Base-by-base conservation (phyloP, 2,113 vertebrate species). In the Lasiurus cinereus region DNA sequence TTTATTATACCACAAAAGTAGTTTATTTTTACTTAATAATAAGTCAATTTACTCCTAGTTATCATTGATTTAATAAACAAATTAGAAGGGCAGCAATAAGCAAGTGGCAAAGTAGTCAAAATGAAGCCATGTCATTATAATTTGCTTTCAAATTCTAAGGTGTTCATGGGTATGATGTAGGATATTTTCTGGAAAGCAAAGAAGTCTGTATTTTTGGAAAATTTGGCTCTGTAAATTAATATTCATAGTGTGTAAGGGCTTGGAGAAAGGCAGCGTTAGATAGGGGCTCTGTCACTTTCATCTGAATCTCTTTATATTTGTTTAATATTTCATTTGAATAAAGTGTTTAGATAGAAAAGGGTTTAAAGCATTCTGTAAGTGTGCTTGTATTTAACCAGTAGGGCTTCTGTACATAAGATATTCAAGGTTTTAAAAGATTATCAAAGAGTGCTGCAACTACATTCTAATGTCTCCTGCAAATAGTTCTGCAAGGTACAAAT, bases 1-100 rank as follows among this genome's bases (percentile, higher is more conserved):
- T 69, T 94, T 90, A 90, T 92, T 87, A 82, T 92, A 18, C 59
- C 10, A 79, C 10, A 88, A 92, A 76, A 69, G 19, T 74, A 83
- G 59, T 86, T 77, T 80, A 85, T 76, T 79, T 80, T 87, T 89
- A 52, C 46, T 73, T 62, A 33, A 31, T 84, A 29, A 92, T 83
- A 92, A 80, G 8, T 31, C 5, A 31, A n/a, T 92, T n/a, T 1
- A 15, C 8, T 94, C 59, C n/a, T 80, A 31, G 29, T 89, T 83
- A 31, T 33, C 70, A 70, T 73, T n/a, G 52, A 90, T 56, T 90
- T 48, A 95, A 82, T 86, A 94, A 90, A 92, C 72, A 80, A 84
- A 85, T 95, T 87, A 94, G 88, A 90, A 90, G 95, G 67, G 15
- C 13, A 82, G n/a, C n/a, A 90, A 69, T 84, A 92, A 94, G 19